Conservation (phyloP, 2,888 invertebrate species). For the Trimorus sp. region DNA sequence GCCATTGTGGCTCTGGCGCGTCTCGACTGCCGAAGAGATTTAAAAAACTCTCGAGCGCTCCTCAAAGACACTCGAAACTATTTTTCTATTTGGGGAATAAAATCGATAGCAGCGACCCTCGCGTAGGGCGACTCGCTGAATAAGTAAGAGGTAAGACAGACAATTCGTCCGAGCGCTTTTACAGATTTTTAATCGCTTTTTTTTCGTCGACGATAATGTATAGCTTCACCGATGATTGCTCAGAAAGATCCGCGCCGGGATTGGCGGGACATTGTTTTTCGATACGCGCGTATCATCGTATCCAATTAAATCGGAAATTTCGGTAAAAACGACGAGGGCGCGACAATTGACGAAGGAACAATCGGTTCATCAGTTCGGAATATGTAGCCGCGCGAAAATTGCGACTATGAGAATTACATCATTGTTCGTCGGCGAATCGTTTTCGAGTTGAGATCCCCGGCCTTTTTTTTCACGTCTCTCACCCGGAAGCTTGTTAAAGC, state of each 20-base stretch:
- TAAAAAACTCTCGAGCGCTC: slow-evolving; percentile 67
- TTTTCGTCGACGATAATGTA: no score
- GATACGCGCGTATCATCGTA: slow-evolving; percentile 46
- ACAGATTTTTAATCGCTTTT: no score
- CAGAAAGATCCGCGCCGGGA: slow-evolving; percentile 30
- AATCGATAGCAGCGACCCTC: slow-evolving; percentile 68
- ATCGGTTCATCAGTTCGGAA: slow-evolving; percentile 53
- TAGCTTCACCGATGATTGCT: not conserved
- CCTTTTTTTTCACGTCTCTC: slow-evolving; percentile 10
- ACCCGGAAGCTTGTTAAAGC: slow-evolving; percentile 28
- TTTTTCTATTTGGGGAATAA: slow-evolving; percentile 69
- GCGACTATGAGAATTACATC: slow-evolving; percentile 45
- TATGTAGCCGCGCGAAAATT: slow-evolving; percentile 45
- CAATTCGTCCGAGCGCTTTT: slow-evolving; percentile 60
- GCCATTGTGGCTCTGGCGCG: slow-evolving; percentile 59
- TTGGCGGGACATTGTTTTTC: slow-evolving; percentile 51
- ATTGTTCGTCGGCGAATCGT: slow-evolving; percentile 38
- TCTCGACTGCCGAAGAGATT: slow-evolving; percentile 59
- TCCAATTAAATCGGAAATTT: slow-evolving; percentile 49
- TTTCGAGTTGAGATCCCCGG: slow-evolving; percentile 14
- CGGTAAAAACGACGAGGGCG: slow-evolving; percentile 24
- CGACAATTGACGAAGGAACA: slow-evolving; percentile 51
- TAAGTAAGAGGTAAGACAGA: slow-evolving; percentile 64
- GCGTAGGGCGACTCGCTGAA: slow-evolving; percentile 58
- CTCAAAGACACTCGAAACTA: slow-evolving; percentile 69